Conservation (phyloP, 92 coral and sea anemone genomes). For the Actinernus sp. region DNA sequence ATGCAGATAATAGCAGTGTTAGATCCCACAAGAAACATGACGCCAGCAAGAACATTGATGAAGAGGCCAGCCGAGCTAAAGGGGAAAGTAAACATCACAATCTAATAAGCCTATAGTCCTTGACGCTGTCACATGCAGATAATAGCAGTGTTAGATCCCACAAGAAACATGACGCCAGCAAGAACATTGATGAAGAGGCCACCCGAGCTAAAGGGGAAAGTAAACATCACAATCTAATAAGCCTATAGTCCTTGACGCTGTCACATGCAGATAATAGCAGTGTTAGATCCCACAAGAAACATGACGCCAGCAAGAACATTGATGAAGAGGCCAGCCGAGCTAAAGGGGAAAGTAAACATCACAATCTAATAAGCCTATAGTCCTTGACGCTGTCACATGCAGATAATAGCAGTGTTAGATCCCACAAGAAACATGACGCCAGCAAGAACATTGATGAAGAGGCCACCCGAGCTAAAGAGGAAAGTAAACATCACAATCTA, state of each 20-base stretch:
- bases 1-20: conserved; percentile 58
- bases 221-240: too few species aligned
- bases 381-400: too few species aligned
- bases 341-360: too few species aligned
- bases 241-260: too few species aligned
- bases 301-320: conserved; percentile 45
- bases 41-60: conserved; percentile 47
- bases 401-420: conserved; percentile 49
- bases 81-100: too few species aligned
- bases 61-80: conserved; percentile 48
- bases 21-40: conserved; percentile 47
- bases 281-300: conserved; percentile 52
- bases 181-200: conserved; percentile 55
- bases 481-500: too few species aligned
- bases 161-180: conserved; percentile 38
- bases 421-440: conserved; percentile 53
- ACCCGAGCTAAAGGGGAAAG: too few species aligned
- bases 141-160: conserved; percentile 56
- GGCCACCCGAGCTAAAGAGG: too few species aligned
- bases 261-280: conserved; percentile 58
- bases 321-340: conserved; percentile 47
- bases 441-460: conserved; percentile 49
- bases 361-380: too few species aligned
- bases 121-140: too few species aligned
- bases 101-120: too few species aligned